Conservation (phyloP, 2,888 invertebrate genomes). For the Emmelina monodactyla region DNA sequence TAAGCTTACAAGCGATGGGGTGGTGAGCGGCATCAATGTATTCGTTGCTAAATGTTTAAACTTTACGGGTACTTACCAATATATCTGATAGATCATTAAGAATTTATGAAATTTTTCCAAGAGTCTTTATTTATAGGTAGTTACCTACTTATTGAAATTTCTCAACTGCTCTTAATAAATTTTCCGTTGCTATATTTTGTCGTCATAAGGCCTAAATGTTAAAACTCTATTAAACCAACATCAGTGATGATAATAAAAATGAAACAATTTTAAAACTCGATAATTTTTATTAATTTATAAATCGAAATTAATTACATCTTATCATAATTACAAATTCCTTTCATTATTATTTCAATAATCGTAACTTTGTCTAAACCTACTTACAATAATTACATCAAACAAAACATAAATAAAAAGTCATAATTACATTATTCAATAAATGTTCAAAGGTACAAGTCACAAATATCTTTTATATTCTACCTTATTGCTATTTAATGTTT, state of each 20-base stretch:
- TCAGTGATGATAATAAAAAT: neutral
- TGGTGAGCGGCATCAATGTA: too few species aligned
- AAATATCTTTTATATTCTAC: conserved; percentile 25
- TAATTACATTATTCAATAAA: conserved; percentile 34
- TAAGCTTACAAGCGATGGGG: conserved; percentile 52
- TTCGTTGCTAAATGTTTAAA: too few species aligned
- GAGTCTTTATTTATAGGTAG: too few species aligned
- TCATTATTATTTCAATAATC: conserved; percentile 46
- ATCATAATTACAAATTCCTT: conserved; percentile 63
- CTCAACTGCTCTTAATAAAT: too few species aligned
- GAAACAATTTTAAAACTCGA: conserved; percentile 44
- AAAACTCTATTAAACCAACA: too few species aligned
- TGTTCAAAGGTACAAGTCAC: conserved; percentile 21
- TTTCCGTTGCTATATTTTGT: too few species aligned
- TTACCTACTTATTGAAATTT: too few species aligned
- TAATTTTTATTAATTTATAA: conserved; percentile 66
- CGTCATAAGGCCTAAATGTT: too few species aligned
- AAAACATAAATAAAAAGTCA: conserved; percentile 41
- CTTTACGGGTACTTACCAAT: too few species aligned
- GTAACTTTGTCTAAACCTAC: conserved; percentile 45
- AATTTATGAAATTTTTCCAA: too few species aligned
- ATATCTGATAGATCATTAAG: too few species aligned
- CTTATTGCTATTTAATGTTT: conserved; percentile 53
- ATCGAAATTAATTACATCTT: conserved; percentile 61
- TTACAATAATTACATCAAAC: conserved; percentile 52